Evolutionary conservation across 2,888 invertebrate species (phyloP).

Genomic region (Calameuta filiformis): DNA sequence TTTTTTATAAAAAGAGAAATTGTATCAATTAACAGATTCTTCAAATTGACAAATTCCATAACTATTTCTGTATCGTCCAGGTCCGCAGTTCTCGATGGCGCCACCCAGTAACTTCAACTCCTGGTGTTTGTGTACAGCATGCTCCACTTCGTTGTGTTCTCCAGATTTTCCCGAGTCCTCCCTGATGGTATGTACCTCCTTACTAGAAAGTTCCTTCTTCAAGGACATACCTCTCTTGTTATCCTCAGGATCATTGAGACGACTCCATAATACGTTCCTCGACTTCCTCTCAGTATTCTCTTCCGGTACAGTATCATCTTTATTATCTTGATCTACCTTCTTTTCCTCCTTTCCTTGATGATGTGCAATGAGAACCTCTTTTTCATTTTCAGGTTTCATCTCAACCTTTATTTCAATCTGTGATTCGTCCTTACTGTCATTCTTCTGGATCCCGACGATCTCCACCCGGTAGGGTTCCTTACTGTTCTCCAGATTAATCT

Average conservation of each 20-base stretch:
- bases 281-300: conserved; percentile 49
- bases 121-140: conserved; percentile 31
- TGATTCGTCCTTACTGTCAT: conserved; percentile 18
- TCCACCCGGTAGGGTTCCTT: conserved; percentile 40
- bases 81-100: conserved; percentile 78
- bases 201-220: conserved; percentile 32
- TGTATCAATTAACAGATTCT: conserved; percentile 25
- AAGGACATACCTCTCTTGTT: conserved; percentile 21
- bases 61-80: conserved; percentile 76
- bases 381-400: not conserved
- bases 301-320: conserved; percentile 46
- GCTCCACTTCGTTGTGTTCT: conserved; percentile 18
- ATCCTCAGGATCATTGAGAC: not conserved
- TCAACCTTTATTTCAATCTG: not conserved
- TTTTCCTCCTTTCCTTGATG: conserved; percentile 3
- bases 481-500: conserved; percentile 6
- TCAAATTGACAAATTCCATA: conserved; percentile 72
- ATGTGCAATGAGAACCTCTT: not conserved
- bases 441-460: conserved; percentile 29
- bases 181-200: not conserved
- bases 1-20: not conserved
- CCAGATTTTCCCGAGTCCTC: not conserved
- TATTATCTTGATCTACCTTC: not conserved
- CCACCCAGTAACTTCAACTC: conserved; percentile 74
- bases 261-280: conserved; percentile 15